These are phyloP conservation scores for Phortica okadai DNA, from an alignment of 2,888 invertebrate species.

Conservation along the genomic window DNA sequence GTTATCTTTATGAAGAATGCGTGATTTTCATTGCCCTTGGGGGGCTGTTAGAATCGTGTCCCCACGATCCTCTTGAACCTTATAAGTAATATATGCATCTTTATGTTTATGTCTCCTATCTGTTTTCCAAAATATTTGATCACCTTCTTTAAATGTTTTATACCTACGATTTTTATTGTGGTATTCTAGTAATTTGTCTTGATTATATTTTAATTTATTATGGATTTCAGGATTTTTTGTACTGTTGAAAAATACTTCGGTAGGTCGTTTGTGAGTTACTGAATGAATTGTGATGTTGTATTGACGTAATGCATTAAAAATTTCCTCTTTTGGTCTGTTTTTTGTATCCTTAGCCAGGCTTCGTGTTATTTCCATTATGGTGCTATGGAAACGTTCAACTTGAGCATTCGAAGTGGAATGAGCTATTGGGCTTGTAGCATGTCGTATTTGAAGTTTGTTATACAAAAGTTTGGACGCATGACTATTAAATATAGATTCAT, in stretches of 20 bases:
- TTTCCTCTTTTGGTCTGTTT: neutral
- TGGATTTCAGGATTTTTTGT: too few species aligned
- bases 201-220: too few species aligned
- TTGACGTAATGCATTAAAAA: conserved; percentile 7
- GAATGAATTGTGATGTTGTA: conserved; percentile 10
- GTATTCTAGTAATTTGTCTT: too few species aligned
- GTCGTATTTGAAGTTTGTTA: conserved; percentile 5
- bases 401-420: neutral
- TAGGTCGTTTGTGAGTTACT: conserved; percentile 13
- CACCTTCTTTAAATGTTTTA: neutral
- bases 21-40: neutral
- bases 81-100: neutral
- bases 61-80: neutral
- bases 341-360: neutral
- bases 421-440: neutral
- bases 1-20: neutral
- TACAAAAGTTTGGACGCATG: neutral
- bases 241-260: neutral
- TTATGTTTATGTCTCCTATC: neutral
- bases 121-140: neutral
- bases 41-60: neutral
- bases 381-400: neutral
- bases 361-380: neutral
- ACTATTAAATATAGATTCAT: neutral
- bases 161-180: neutral